Conservation (phyloP, 2,113 vertebrate species). For the Hippocampus guttulatus region DNA sequence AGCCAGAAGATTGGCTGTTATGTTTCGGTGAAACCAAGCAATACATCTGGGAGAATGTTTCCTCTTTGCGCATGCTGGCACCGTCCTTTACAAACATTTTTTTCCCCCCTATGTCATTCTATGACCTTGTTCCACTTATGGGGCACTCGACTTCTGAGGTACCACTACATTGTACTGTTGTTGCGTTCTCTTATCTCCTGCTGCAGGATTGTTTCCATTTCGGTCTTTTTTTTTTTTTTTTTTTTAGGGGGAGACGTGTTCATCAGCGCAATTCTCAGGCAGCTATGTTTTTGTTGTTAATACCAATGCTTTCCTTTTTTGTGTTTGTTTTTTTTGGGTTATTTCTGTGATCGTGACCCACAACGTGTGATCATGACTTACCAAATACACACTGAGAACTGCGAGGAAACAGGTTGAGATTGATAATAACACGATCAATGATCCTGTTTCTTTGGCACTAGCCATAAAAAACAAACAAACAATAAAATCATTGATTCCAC, state of each 20-base stretch:
- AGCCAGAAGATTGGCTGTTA: too few species aligned
- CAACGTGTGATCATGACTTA: not conserved
- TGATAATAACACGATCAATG: not conserved
- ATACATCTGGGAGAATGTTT: too few species aligned
- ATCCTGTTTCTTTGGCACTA: not conserved
- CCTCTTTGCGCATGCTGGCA: too few species aligned
- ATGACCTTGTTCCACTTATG: not conserved
- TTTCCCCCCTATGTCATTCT: not conserved
- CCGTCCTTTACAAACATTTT: too few species aligned
- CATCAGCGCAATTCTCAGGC: not conserved
- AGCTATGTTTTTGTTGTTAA: not conserved
- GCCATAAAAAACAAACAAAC: not conserved
- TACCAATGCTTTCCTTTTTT: not conserved
- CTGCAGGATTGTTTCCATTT: conserved; percentile 16
- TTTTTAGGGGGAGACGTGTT: not conserved
- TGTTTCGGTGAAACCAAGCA: too few species aligned
- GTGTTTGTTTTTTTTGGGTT: not conserved
- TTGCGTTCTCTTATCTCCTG: conserved; percentile 21
- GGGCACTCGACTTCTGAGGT: not conserved
- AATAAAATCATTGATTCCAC: not conserved
- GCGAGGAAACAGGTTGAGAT: not conserved
- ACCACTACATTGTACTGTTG: conserved; percentile 1
- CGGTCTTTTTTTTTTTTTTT: not conserved
- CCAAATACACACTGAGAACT: not conserved
- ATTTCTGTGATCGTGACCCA: not conserved